Conservation (phyloP, 2,797 vertebrate species). For the Hylomyscus alleni region DNA sequence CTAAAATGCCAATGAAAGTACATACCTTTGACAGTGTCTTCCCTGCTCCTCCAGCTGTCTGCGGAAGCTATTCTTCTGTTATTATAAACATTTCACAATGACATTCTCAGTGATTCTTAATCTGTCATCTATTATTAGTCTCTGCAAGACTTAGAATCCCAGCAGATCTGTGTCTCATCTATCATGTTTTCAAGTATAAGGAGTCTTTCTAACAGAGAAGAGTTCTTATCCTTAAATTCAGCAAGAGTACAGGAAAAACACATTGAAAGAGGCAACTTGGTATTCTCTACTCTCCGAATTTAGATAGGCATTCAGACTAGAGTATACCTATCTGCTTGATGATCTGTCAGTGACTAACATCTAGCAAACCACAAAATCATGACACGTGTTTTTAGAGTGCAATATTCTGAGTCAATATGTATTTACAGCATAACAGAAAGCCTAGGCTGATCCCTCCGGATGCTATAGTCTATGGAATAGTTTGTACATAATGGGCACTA, state of each 20-base stretch:
- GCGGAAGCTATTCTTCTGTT: constrained; percentile 38
- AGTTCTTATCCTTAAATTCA: constrained; percentile 35
- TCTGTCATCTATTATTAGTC: constrained; percentile 79
- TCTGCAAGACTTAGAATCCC: constrained; percentile 59
- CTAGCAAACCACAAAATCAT: not conserved
- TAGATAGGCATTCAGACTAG: not conserved
- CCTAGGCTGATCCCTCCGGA: not conserved
- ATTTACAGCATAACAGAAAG: not conserved
- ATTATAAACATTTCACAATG: constrained; percentile 69
- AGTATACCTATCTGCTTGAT: not conserved
- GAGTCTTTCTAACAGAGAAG: constrained; percentile 28
- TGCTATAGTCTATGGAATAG: not conserved
- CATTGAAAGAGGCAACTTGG: not conserved
- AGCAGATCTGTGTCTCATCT: constrained; percentile 53
- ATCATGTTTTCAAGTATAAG: constrained; percentile 18
- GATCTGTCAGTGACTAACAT: not conserved
- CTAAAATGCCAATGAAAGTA: constrained; percentile 51
- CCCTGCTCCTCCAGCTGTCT: constrained; percentile 24
- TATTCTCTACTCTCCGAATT: not conserved
- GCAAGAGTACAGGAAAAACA: not conserved
- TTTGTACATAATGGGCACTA: fast-evolving
- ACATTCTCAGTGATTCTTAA: constrained; percentile 72
- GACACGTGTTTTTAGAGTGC: not conserved
- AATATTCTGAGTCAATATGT: not conserved
- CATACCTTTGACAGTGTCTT: constrained; percentile 20